Evolutionary conservation across 2,888 invertebrate genomes (phyloP), one percentile per base, ranked within the genome.

Genomic region (Eristalis tenax): DNA sequence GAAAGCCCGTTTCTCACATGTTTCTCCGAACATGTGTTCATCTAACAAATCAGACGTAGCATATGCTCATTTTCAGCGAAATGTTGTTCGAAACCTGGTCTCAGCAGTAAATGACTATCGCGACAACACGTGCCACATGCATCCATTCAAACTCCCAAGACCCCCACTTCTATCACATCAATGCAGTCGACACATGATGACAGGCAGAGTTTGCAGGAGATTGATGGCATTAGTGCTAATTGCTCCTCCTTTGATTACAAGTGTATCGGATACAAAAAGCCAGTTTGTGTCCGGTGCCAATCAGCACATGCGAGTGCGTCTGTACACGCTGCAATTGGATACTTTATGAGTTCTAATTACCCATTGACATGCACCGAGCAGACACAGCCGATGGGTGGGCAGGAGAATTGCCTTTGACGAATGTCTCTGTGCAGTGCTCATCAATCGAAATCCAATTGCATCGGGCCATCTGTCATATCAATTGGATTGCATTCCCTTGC

Each of bases 321-420:
- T 65, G 15, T 38, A 23, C 35, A 40, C 18, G 8, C 22, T 40
- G 65, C 40, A 65, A 65, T 65, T 65, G 65, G 32, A 63, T 10
- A 28, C 63, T 63, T 63, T 63, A 32, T n/a, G 26, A n/a, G 65
- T 10, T 23, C 65, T 38, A 63, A 63, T 63, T 63, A 32, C 63
- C 28, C 15, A 63, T 32, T 63, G 63, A 63, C 32, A 63, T 63
- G 63, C n/a, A 32, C 35, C 4, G 32, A 15, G 4, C 15, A 23
- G 50, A 50, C 2, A 23, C 5, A 18, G 26, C n/a, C 59, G 59
- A 18, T 59, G 22, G 26, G 59, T 28, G 59, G 26, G 18, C 8
- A 18, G 50, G 18, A 15, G 26, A 26, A 59, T 59, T 59, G 26
- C 5, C 2, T 59, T 59, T 26, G 8, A 11, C 26, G 4, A 15